These are phyloP conservation scores for Ichneumoninae sp. DNA, from an alignment of 2,888 invertebrate species.

Conservation along the genomic window DNA sequence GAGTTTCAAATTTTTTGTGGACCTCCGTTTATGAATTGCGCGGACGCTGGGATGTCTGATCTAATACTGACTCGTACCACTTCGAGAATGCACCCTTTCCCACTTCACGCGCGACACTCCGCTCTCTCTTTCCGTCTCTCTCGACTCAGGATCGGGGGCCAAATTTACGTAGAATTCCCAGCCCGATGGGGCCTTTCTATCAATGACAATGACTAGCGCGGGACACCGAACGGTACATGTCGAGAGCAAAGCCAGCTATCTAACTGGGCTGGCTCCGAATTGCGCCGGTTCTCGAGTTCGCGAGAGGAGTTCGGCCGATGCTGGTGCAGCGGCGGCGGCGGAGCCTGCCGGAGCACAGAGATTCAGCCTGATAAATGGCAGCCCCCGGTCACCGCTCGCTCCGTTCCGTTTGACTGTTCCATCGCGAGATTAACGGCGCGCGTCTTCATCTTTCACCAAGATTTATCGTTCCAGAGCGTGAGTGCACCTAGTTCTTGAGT, in stretches of 20 bases:
- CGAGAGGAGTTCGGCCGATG: constrained; percentile 54
- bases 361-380: constrained; percentile 68
- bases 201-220: constrained; percentile 33
- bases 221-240: constrained; percentile 11
- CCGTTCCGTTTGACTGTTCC: constrained; percentile 70
- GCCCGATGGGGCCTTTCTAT: constrained; percentile 29
- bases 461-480: constrained; percentile 66
- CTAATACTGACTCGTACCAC: constrained; percentile 23
- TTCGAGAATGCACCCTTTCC: not conserved
- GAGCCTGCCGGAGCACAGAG: constrained; percentile 51
- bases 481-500: constrained; percentile 43
- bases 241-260: constrained; percentile 14
- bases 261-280: constrained; percentile 44
- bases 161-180: constrained; percentile 15
- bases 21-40: not conserved
- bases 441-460: constrained; percentile 70
- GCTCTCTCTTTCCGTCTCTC: not conserved
- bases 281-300: constrained; percentile 3
- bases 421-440: constrained; percentile 69
- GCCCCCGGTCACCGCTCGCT: constrained; percentile 44
- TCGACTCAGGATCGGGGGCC: not conserved
- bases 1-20: too few relatives aligned
- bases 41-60: not conserved
- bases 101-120: not conserved
- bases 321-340: constrained; percentile 47